Evolutionary conservation across 2,113 vertebrate species (phyloP), one percentile per base, ranked within the genome.

Genomic region (Solea senegalensis): DNA sequence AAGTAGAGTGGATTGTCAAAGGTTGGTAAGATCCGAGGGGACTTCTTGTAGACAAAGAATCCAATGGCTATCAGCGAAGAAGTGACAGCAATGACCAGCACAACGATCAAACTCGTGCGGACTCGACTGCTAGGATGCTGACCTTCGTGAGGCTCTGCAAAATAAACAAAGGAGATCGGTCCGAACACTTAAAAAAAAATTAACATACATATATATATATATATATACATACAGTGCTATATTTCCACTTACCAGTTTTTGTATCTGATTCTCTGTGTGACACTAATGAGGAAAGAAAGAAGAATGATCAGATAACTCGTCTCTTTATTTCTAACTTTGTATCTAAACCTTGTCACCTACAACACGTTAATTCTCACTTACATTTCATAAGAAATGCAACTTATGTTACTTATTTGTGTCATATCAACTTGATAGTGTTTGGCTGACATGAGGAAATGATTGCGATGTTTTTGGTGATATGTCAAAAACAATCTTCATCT

Each of bases 1-100:
- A 87, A 83, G 76, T 90, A 91, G 40, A 91, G 75, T 3, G 89
- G 91, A 51, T 92, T 92, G 26, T 85, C 86, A 54, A 92, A 91
- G 6, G 91, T 86, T 51, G 91, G 87, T 15, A 90, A 34, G 15
- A 56, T 16, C 3, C 39, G 40, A 9, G 88, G 85, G 14, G 80
- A 61, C 65, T 62, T 89, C 84, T 91, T 91, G 79, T 91, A 89
- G 60, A 90, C 2, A 49, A 83, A 83, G 64, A 89, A 74, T 16
- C 28, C 89, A 0, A 48, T 6, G 2, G 40, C 82, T 0, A 72
- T 66, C 61, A 91, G 46, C 1, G 53, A 12, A 8, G 76, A 82
- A 8, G 43, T 27, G 16, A 78, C 5, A 5, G 39, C 12, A 14
- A 92, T 76, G 50, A 90, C 9, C 43, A 92, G 21, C 46, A 88